Conservation (phyloP, 2,113 vertebrate species). For the Poeciliopsis prolifica region DNA sequence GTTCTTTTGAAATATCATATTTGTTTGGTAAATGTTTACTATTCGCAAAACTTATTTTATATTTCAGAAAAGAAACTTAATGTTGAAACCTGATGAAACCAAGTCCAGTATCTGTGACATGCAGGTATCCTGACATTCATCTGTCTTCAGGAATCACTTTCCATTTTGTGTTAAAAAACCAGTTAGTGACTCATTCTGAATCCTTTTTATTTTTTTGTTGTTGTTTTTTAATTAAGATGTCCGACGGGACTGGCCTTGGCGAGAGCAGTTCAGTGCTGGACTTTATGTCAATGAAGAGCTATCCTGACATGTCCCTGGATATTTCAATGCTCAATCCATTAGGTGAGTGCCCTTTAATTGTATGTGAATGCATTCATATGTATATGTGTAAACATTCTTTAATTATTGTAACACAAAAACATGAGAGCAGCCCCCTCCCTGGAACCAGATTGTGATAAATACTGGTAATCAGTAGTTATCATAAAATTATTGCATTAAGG, state of each 20-base stretch:
- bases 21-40: not conserved
- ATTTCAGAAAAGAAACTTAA: conserved; percentile 89
- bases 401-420: not conserved
- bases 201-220: not conserved
- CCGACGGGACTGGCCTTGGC: conserved; percentile 80
- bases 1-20: not conserved
- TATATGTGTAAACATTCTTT: not conserved
- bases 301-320: conserved; percentile 92
- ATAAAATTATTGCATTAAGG: too few species aligned
- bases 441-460: too few species aligned
- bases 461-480: too few species aligned
- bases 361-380: not conserved
- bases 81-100: conserved; percentile 84
- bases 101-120: conserved; percentile 84
- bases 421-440: not conserved
- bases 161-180: not conserved
- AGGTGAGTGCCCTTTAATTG: conserved; percentile 77
- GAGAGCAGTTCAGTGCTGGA: conserved; percentile 88
- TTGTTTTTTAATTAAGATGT: conserved; percentile 73
- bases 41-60: conserved; percentile 19
- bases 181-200: not conserved
- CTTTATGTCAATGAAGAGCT: conserved; percentile 91
- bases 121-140: conserved; percentile 64
- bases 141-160: too few species aligned
- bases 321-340: conserved; percentile 91